A percentile compares a stretch with the other conserved stretches of the same genome.
Evolutionary conservation across 1,140 invertebrate species (phyloP).

Genomic region (Zophobas morio): DNA sequence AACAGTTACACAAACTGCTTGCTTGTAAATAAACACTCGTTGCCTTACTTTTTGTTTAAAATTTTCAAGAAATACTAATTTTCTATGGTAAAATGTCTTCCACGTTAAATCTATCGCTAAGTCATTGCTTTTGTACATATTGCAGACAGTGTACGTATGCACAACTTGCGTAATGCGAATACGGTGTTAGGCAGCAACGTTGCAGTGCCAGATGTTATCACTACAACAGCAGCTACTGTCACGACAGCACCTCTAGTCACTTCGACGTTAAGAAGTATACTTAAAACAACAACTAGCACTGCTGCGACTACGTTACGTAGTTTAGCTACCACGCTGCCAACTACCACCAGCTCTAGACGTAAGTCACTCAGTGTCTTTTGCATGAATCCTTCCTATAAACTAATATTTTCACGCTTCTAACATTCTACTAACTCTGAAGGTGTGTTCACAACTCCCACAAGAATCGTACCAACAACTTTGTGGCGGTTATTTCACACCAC

Average conservation of each 20-base stretch:
- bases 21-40: too few relatives aligned
- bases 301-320: conserved; percentile 54
- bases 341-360: conserved; percentile 58
- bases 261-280: conserved; percentile 52
- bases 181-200: conserved; percentile 75
- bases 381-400: neutral
- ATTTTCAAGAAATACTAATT: too few relatives aligned
- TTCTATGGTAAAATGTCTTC: neutral
- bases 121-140: conserved; percentile 49
- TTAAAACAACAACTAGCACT: conserved; percentile 55
- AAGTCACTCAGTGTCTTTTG: conserved; percentile 46
- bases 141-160: conserved; percentile 75
- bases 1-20: too few relatives aligned
- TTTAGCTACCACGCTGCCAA: conserved; percentile 54
- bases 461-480: conserved; percentile 62
- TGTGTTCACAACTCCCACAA: conserved; percentile 56
- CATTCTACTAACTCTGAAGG: conserved; percentile 25
- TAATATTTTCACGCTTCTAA: conserved; percentile 20
- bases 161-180: conserved; percentile 75
- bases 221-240: conserved; percentile 57
- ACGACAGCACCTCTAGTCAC: conserved; percentile 51
- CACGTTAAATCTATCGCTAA: conserved; percentile 54
- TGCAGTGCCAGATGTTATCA: conserved; percentile 68
- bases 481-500: conserved; percentile 63
- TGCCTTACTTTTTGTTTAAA: too few relatives aligned